These are phyloP conservation scores for Scopus umbretta DNA, from an alignment of 2,113 vertebrate genomes.

Conservation along the genomic window DNA sequence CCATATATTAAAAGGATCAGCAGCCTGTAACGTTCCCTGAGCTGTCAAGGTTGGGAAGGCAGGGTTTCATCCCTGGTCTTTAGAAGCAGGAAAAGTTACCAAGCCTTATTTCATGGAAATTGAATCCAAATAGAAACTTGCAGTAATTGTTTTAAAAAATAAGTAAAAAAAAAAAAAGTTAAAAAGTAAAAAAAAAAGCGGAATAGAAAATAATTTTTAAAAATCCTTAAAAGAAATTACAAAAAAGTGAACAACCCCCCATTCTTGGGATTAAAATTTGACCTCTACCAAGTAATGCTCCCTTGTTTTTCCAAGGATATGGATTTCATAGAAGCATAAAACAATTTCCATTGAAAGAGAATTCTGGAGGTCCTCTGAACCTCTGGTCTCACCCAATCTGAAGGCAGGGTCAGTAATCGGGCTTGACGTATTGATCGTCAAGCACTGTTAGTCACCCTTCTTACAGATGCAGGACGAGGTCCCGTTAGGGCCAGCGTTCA, in stretches of 20 bases:
- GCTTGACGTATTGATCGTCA: not conserved
- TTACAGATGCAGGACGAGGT: not conserved
- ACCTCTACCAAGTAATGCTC: not conserved
- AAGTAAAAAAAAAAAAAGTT: not conserved
- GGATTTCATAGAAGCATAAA: not conserved
- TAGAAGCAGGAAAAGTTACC: not conserved
- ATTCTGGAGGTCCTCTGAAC: not conserved
- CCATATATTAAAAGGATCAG: not conserved
- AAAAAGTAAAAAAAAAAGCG: too few relatives aligned
- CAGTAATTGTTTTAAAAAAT: not conserved
- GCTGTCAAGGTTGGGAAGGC: not conserved
- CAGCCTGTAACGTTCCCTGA: not conserved
- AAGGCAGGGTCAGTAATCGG: not conserved
- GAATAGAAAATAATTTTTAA: not conserved
- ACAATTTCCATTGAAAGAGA: not conserved
- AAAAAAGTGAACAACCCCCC: not conserved
- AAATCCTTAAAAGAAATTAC: not conserved
- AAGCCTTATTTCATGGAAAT: not conserved
- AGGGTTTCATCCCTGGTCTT: not conserved
- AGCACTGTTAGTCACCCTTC: not conserved
- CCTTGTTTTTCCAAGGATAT: not conserved
- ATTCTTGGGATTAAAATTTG: not conserved
- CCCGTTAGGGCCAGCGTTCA: accelerated
- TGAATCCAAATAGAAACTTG: not conserved
- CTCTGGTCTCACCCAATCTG: not conserved